Conservation (phyloP, 2,113 vertebrate species). For the Cygnus buccinator region DNA sequence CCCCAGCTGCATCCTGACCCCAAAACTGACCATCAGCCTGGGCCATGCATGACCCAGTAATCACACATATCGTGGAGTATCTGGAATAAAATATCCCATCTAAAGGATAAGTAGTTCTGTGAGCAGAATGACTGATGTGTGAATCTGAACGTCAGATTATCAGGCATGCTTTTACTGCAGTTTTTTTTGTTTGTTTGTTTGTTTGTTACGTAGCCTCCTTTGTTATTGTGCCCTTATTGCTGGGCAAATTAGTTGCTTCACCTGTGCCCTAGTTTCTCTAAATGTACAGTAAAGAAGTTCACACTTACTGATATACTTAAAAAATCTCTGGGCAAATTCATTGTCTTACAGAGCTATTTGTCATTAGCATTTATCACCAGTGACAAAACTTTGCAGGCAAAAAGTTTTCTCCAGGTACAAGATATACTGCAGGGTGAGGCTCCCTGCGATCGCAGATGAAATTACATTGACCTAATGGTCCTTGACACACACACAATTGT, state of each 20-base stretch:
- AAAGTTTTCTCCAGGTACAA: background rate
- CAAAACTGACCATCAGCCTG: fast-evolving
- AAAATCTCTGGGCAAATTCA: background rate
- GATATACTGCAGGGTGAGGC: background rate
- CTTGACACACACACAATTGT: background rate
- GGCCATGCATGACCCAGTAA: background rate
- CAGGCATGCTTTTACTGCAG: background rate
- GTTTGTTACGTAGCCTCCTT: background rate
- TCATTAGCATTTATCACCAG: background rate
- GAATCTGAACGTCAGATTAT: background rate
- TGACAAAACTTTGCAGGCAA: background rate
- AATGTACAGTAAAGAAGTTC: background rate
- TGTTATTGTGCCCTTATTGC: background rate
- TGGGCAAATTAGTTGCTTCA: background rate
- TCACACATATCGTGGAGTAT: background rate
- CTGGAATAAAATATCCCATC: background rate
- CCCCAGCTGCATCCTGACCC: background rate
- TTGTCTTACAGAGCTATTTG: background rate
- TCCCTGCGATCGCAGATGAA: background rate
- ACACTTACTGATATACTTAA: background rate
- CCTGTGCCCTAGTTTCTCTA: background rate
- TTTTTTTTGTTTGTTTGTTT: background rate
- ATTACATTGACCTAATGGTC: background rate
- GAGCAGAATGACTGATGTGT: fast-evolving
- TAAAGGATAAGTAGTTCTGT: background rate